Conservation (phyloP, 2,888 invertebrate species). For the Acronicta alni region DNA sequence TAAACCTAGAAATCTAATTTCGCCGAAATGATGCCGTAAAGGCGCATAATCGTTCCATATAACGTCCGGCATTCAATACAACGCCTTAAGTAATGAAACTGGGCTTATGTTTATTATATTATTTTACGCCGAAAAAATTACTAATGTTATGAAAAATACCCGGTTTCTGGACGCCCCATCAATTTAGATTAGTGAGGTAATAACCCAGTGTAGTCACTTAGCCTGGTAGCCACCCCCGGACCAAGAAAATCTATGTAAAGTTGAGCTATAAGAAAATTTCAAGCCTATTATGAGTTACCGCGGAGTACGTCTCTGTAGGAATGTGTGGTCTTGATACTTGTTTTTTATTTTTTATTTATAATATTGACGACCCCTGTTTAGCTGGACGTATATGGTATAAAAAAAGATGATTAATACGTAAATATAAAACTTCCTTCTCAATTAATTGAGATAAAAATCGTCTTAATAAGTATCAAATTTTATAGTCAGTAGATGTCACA, state of each 20-base stretch:
- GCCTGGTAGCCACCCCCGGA: slow-evolving; percentile 75
- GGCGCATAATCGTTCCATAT: slow-evolving; percentile 68
- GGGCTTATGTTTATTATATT: slow-evolving; percentile 83
- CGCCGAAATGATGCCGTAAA: slow-evolving; percentile 64
- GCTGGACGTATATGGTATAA: no score
- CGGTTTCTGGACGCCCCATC: slow-evolving; percentile 87
- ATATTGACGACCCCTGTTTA: no score
- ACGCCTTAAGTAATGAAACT: slow-evolving; percentile 85
- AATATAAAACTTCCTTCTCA: no score
- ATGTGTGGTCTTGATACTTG: slow-evolving; percentile 68
- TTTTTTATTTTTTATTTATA: no score
- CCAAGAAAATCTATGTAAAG: slow-evolving; percentile 85
- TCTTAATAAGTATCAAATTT: no score
- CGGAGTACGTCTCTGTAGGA: slow-evolving; percentile 66
- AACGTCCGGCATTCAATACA: slow-evolving; percentile 71
- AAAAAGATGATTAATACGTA: no score
- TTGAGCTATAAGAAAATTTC: slow-evolving; percentile 87
- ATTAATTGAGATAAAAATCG: no score
- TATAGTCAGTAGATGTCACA: not conserved
- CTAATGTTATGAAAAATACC: slow-evolving; percentile 86
- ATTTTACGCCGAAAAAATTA: slow-evolving; percentile 87
- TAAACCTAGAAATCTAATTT: slow-evolving; percentile 64
- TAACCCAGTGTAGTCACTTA: slow-evolving; percentile 74
- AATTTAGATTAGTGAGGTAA: slow-evolving; percentile 88
- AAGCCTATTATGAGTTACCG: slow-evolving; percentile 84